Base-by-base conservation (phyloP, 1,140 invertebrate genomes). In the Heterodera carotae region DNA sequence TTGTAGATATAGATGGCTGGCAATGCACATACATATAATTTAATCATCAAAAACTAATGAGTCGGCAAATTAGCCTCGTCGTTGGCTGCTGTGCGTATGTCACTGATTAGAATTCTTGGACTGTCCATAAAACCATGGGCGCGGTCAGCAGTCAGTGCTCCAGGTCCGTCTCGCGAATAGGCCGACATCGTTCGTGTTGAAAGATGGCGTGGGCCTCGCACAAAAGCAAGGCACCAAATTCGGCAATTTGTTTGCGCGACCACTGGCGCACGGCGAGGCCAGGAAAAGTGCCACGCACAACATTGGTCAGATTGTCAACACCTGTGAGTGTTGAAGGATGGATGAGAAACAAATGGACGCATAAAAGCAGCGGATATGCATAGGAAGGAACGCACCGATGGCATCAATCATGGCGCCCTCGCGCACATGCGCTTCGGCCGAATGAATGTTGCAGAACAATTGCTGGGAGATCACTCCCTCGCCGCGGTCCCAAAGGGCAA, bases 341-440 rank as follows among this genome's bases (percentile, higher is more conserved):
- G 29, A 18, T 60, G 25, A 7, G 72, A 53, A 33, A 22, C 39
- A 68, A 33, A 66, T 18, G 8, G 60, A 27, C 25, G 2, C 3
- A 29, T 43, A 71, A 68, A 83, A 39, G 8, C 1, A 69, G 76
- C 25, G 77, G n/a, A 59, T 64, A 66, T 36, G 25, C 10, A 48
- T 22, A 22, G 4, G 53, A 27, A 31, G 75, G 5, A 33, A 60
- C 82, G 82, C 82, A 82, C 93, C 92, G 43, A 97, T 85, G 0
- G 94, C 93, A 82, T 94, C 93, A 27, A 98, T 95, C 91, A 98
- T 97, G 29, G 92, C 91, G 1, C 94, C 71, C 89, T 98, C 96
- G 76, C 95, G 90, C 0, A 94, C 95, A 82, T 93, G 94, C 2
- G 96, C 95, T 89, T 98, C 96, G 0, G 92, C 93, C 0, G 93